These are phyloP conservation scores for Cygnus buccinator DNA, from an alignment of 2,113 vertebrate species.

Conservation along the genomic window DNA sequence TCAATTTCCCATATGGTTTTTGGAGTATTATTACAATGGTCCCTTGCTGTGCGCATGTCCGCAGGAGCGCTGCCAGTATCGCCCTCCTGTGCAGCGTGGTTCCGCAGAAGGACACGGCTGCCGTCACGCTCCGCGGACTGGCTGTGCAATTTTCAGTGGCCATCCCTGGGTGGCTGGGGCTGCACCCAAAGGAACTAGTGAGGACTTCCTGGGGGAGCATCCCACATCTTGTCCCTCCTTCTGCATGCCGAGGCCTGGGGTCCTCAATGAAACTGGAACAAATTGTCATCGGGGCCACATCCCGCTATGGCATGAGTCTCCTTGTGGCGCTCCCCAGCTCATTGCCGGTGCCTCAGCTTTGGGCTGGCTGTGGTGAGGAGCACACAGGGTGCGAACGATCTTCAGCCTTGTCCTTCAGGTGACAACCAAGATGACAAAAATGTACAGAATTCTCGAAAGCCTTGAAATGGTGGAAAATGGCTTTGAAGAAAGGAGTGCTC, in stretches of 20 bases:
- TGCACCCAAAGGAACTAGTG: not conserved
- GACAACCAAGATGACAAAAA: not conserved
- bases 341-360: accelerated
- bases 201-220: accelerated
- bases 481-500: not conserved
- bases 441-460: not conserved
- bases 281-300: accelerated
- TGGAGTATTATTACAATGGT: not conserved
- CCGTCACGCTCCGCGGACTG: accelerated
- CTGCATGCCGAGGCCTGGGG: accelerated
- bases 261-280: accelerated
- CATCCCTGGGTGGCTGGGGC: accelerated
- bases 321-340: accelerated
- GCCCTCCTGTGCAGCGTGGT: not conserved
- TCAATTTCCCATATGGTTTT: not conserved
- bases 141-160: not conserved
- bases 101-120: not conserved
- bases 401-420: not conserved
- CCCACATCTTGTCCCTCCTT: accelerated
- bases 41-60: accelerated
- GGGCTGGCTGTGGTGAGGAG: accelerated
- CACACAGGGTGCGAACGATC: accelerated
- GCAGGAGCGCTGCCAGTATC: not conserved
- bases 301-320: not conserved
- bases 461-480: not conserved